Evolutionary conservation across 2,113 vertebrate genomes (phyloP), one percentile per base, ranked within the genome.

Genomic region (Calidris pugnax): DNA sequence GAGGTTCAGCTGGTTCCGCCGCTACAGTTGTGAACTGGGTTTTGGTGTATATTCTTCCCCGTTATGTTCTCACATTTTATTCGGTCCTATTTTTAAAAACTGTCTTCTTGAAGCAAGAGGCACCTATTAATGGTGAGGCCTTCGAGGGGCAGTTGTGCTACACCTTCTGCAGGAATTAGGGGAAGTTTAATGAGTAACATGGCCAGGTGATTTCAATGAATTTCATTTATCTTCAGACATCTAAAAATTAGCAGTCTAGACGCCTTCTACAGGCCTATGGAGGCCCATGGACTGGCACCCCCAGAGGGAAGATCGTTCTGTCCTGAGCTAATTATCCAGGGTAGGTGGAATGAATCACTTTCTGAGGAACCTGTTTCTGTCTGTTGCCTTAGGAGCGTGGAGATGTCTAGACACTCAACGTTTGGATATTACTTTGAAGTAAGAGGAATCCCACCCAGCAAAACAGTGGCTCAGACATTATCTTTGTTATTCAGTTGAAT

Each of bases 201-300:
- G 20, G 43, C 66, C 35, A 62, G 12, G 21, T 75, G 48, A 51
- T 47, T 50, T 71, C 81, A 63, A 74, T 57, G 2, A 57, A 55
- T 72, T 79, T 63, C 27, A 27, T 55, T 93, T 94, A 94, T 97
- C 92, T 90, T 75, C 74, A 96, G 92, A 72, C 90, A 79, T 89
- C 87, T 87, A 2, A 82, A 89, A 93, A 75, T 89, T 13, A 91
- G 74, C 78, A 93, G 88, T 94, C 88, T 95, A 93, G 94, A 92
- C 41, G 0, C 63, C 53, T 76, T 30, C 18, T 9, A 41, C 35
- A 81, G 51, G 50, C 30, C 63, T 7, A 1, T 10, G 64, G 62
- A 75, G 60, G 62, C 47, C 37, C 28, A 14, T 2, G 28, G 51
- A 22, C 51, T 47, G 69, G 51, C 81, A 82, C 35, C 23, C 53